phyloP scores from a whole-genome alignment of 2,888 invertebrate genomes.

The Liopterus haemorrhoidalis region DNA sequence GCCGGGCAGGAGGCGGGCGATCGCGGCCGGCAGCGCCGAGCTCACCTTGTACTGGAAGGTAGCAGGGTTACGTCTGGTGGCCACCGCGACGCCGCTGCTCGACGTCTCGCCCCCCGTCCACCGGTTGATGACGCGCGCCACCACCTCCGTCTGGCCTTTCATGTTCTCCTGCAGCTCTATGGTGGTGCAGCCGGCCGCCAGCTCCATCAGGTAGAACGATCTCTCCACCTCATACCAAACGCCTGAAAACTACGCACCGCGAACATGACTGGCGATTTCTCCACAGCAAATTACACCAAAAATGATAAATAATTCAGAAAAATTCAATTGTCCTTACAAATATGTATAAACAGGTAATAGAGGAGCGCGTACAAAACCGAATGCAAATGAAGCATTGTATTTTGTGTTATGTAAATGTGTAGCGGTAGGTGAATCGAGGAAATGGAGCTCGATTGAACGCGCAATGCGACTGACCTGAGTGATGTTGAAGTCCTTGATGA shows the following conservation, averaged over 20 bases:
- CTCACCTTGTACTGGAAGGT: constrained; percentile 55
- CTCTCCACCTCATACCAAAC: constrained; percentile 72
- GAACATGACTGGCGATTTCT: constrained; percentile 25
- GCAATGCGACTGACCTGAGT: constrained; percentile 61
- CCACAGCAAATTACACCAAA: constrained; percentile 17
- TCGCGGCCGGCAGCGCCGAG: constrained; percentile 55
- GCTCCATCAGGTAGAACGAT: constrained; percentile 68
- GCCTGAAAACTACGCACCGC: constrained; percentile 61
- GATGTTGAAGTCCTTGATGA: constrained; percentile 60
- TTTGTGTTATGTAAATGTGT: too few species aligned
- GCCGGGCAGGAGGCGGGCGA: constrained; percentile 64
- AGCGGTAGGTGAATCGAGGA: too few species aligned
- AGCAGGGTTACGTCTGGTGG: constrained; percentile 43
- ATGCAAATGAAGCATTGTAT: too few species aligned
- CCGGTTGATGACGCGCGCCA: constrained; percentile 59
- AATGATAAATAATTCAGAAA: constrained; percentile 15
- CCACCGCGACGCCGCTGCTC: constrained; percentile 59
- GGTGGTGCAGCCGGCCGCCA: constrained; percentile 63
- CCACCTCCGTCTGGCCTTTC: constrained; percentile 54
- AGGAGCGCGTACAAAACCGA: too few species aligned
- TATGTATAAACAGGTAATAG: too few species aligned
- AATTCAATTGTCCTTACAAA: too few species aligned
- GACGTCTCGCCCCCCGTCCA: constrained; percentile 60
- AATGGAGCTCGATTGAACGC: too few species aligned
- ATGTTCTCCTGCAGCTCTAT: constrained; percentile 54